Evolutionary conservation across 2,888 invertebrate species (phyloP), one percentile per base, ranked within the genome.

Genomic region (Chymomyza amoena): DNA sequence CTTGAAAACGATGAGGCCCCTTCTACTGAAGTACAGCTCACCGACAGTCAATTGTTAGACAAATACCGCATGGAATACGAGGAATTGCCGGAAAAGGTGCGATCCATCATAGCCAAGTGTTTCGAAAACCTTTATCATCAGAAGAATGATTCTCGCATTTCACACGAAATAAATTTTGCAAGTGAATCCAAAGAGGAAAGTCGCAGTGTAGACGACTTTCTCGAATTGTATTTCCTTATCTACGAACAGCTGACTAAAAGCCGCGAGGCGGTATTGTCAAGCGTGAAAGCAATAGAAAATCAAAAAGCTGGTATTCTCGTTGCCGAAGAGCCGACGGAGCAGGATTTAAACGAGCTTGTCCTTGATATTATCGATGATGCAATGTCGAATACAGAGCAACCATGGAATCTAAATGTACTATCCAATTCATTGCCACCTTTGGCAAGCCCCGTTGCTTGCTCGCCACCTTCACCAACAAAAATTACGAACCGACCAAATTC

Each of bases 181-280:
- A 80, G 77, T 50, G 89, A 89, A 10, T 70, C 75, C 1, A 90
- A 88, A 62, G 84, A 76, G 68, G 45, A 16, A n/a, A 79, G 85
- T 79, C 64, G 91, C 81, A 72, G 83, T 52, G 81, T 87, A 0
- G 89, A 90, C 65, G 94, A 95, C 7, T 96, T 96, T 91, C 94
- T 95, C 70, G 95, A 95, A 84, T 93, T 97, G 10, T 95, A 96
- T 89, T 94, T 95, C 1, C 93, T 96, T 75, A 94, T 97, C 64
- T 96, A 96, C 91, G 93, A 94, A 54, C 96, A 97, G 81, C 93
- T 97, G 78, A 94, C 95, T 64, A 94, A 96, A 80, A 96, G 96
- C 4, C 95, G 96, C 84, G 94, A 95, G 0, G 96, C 96, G 36
- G 87, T 91, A n/a, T 74, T 81, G 13, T 78, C 79, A 6, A 89